Conservation (phyloP, 2,888 invertebrate species). For the Brassicogethes aeneus region DNA sequence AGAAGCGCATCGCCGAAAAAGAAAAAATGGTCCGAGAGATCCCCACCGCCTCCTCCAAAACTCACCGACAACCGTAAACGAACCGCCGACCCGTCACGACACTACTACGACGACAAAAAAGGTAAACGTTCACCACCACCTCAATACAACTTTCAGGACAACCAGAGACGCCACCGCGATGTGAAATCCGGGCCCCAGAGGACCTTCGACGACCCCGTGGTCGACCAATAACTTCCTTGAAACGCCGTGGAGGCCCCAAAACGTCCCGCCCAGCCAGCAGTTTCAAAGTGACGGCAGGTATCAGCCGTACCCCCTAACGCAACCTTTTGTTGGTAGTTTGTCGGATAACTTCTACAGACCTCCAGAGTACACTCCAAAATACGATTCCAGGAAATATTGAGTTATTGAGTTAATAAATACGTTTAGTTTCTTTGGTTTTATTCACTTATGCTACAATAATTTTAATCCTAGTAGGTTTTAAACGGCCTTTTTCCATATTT, state of each 20-base stretch:
- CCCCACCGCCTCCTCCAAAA: constrained; percentile 1
- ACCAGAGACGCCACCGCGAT: background rate
- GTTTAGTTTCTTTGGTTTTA: background rate
- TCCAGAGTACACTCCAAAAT: too few species aligned
- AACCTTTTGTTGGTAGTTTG: background rate
- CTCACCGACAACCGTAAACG: background rate
- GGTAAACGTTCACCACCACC: too few species aligned
- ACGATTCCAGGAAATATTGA: background rate
- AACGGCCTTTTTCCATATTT: constrained; percentile 25
- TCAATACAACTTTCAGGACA: background rate
- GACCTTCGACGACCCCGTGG: background rate
- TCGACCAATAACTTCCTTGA: background rate
- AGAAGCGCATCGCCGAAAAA: background rate
- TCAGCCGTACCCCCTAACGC: background rate
- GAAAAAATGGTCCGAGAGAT: constrained; percentile 3
- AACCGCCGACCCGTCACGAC: background rate
- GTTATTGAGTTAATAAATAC: background rate
- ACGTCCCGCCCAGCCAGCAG: background rate
- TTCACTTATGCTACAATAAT: background rate
- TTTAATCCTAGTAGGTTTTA: constrained; percentile 21
- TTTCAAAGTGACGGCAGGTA: background rate
- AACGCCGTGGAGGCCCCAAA: background rate
- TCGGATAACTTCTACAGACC: too few species aligned
- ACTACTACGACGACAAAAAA: background rate
- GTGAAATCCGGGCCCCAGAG: background rate